Evolutionary conservation across 92 coral and sea anemone genomes (phyloP), one percentile per base, ranked within the genome.

Genomic region (Virgularia gustaviana): DNA sequence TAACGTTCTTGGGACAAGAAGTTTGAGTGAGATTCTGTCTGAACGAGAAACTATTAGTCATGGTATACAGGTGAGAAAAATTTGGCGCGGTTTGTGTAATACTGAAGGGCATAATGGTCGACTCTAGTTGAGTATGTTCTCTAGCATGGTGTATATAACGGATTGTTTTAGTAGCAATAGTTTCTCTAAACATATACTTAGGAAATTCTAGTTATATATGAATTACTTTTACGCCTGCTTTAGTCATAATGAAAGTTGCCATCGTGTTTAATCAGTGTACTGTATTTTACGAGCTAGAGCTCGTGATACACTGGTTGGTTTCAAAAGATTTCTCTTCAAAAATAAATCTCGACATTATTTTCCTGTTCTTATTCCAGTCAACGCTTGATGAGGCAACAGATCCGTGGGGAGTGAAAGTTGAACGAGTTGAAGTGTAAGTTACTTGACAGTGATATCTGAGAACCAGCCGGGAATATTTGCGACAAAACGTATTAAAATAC

Each of bases 351-450:
- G n/a, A n/a, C n/a, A 39, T 39, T 39, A 25, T 11, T 52, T 20
- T 20, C 27, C 6, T 11, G 5, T 52, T n/a, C 28, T 52, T 52
- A 52, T 52, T 52, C 7, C 57, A 88, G 95, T 42, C 81, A 23
- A 70, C 91, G 25, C 83, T 89, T 73, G 96, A 89, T 77, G 90
- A 79, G 23, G 96, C 86, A 34, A 89, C 96, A 65, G 96, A 89
- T 63, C 90, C 96, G 0, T 89, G 96, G 96, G 96, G 96, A 9
- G 88, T 89, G 57, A 89, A 89, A 47, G 96, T 89, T 27, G 96
- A 89, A 49, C 72, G 96, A 31, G 89, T 89, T 58, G 96, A 89
- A 83, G 96, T 89, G 96, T 89, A 73, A 83, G 96, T 78, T 32
- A 24, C 13, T 13, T 13, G 19, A 56, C 12, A n/a, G n/a, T n/a